phyloP scores from a whole-genome alignment of 2,888 invertebrate genomes.

The Pheosia gnoma region DNA sequence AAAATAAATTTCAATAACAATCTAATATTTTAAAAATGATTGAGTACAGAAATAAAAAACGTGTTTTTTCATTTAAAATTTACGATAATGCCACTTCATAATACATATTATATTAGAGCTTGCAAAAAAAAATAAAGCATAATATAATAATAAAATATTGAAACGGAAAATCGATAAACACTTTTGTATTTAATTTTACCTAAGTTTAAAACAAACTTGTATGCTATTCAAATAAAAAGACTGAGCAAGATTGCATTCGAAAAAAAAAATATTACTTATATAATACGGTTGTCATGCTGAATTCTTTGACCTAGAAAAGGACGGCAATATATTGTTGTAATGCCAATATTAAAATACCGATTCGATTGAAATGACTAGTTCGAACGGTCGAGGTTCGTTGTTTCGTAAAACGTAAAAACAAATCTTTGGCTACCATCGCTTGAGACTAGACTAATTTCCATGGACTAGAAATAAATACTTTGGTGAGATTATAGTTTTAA shows the following conservation, averaged over 20 bases:
- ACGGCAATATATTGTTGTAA: too few relatives aligned
- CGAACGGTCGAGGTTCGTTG: conserved; percentile 54
- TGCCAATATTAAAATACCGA: conserved; percentile 15
- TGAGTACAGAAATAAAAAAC: too few relatives aligned
- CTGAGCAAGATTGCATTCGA: too few relatives aligned
- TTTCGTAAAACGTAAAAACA: conserved; percentile 31
- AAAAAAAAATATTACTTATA: too few relatives aligned
- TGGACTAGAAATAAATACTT: conserved; percentile 59
- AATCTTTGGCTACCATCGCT: conserved; percentile 61
- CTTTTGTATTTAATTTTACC: background rate
- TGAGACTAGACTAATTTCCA: conserved; percentile 57
- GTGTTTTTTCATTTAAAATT: background rate
- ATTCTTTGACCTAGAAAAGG: too few relatives aligned
- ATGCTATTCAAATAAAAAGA: background rate
- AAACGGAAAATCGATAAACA: background rate
- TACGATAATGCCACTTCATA: background rate
- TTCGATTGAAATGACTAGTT: conserved; percentile 68
- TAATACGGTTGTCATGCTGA: too few relatives aligned
- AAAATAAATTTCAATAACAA: too few relatives aligned
- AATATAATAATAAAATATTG: background rate
- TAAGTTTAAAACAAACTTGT: background rate
- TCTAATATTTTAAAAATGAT: background rate
- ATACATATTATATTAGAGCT: background rate
- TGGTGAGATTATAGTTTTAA: conserved; percentile 38
- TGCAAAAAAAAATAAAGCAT: background rate